Base-by-base conservation (phyloP, 2,797 vertebrate species). In the Propithecus deckenii region DNA sequence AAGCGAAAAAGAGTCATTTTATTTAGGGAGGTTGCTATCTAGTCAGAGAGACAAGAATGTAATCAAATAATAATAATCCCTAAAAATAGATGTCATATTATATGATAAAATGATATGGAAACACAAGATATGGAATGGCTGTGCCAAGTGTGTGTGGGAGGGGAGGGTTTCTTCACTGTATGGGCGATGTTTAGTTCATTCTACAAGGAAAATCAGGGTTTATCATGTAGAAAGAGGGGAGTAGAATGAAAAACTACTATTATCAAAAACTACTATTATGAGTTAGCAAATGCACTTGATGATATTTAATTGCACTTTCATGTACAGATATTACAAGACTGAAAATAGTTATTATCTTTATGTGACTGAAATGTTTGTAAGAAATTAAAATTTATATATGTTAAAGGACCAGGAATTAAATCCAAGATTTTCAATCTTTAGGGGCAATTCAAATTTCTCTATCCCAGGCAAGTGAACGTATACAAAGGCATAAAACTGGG, bases 141-240 rank as follows among this genome's bases (percentile, higher is more conserved):
- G 2, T 57, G 25, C 4, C 20, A 71, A 57, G 13, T 28, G 8
- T 41, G 2, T 48, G 1, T 11, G 1, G 8, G 1, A 5, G 2
- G 38, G 50, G 7, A 15, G 7, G 10, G 11, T 9, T 86, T 74
- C 5, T n/a, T 69, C 10, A 87, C 2, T 63, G 4, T 12, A 74
- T 7, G 59, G 28, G 10, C 4, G 43, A 78, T 38, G 9, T n/a
- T 93, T 28, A n/a, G 11, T 25, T 63, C 14, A 17, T 72, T 86
- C 20, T 78, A 12, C 17, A 85, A 59, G 28, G 22, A 86, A 90
- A 65, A 50, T 15, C 43, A 14, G 7, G 18, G 7, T 5, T 75
- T 74, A 52, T 52, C 7, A 30, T 57, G 9, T 22, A 67, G 35
- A 52, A 85, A 38, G 7, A 10, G 7, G 18, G 23, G 10, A 67